Conservation (phyloP, 2,797 vertebrate genomes). For the Valencia hispanica region DNA sequence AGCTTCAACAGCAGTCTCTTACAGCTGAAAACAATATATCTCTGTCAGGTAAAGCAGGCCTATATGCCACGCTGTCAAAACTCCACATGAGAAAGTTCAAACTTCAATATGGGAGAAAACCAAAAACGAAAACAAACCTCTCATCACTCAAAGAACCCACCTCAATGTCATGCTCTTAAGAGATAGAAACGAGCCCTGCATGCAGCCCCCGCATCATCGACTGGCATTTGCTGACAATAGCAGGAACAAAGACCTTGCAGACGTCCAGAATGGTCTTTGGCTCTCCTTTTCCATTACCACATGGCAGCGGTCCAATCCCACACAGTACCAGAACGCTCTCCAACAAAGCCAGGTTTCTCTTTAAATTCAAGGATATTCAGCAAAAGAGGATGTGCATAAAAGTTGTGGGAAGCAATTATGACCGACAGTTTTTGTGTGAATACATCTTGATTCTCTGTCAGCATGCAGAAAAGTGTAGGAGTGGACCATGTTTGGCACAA, state of each 20-base stretch:
- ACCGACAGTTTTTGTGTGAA: slow-evolving; percentile 42
- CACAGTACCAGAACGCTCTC: slow-evolving; percentile 30
- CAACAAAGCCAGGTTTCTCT: slow-evolving; percentile 42
- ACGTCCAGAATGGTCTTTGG: slow-evolving; percentile 55
- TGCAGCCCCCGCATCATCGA: slow-evolving; percentile 34
- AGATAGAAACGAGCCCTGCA: slow-evolving; percentile 49
- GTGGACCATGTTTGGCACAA: slow-evolving; percentile 47
- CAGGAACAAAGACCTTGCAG: slow-evolving; percentile 68
- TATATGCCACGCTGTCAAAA: slow-evolving; percentile 7
- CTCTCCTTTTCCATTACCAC: slow-evolving; percentile 68
- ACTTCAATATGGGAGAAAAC: slow-evolving; percentile 16
- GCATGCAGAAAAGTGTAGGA: slow-evolving; percentile 50
- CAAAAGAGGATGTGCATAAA: slow-evolving; percentile 45
- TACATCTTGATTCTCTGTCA: slow-evolving; percentile 52
- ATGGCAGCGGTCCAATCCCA: slow-evolving; percentile 66
- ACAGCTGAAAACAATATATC: slow-evolving; percentile 6
- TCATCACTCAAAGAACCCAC: slow-evolving; percentile 37
- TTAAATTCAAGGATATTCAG: slow-evolving; percentile 42
- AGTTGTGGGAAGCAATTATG: slow-evolving; percentile 55
- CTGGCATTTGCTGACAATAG: slow-evolving; percentile 70
- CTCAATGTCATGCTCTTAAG: slow-evolving; percentile 55
- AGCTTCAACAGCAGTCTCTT: background rate
- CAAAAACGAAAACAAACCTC: slow-evolving; percentile 16
- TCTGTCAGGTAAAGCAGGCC: background rate
- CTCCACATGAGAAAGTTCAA: slow-evolving; percentile 18